phyloP scores from a whole-genome alignment of 2,113 vertebrate genomes.

The Synodontis membranacea region DNA sequence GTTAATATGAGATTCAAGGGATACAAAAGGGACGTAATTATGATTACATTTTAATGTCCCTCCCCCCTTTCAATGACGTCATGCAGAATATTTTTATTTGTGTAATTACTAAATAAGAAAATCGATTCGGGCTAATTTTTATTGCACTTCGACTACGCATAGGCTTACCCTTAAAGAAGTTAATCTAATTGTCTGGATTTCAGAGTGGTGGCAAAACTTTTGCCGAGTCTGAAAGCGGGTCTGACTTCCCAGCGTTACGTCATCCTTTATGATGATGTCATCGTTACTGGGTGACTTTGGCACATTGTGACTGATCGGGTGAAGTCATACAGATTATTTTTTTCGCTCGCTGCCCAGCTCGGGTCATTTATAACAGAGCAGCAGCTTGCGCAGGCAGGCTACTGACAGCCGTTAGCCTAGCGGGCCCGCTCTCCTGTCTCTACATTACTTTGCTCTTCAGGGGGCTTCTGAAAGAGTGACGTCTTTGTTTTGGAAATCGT shows the following conservation, averaged over 20 bases:
- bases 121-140: neutral
- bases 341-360: conserved; percentile 34
- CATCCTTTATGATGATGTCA: conserved; percentile 64
- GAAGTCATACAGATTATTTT: conserved; percentile 50
- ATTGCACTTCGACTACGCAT: neutral
- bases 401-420: conserved; percentile 35
- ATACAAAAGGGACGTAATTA: no score
- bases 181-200: neutral
- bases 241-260: conserved; percentile 57
- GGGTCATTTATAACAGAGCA: conserved; percentile 48
- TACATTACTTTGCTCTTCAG: conserved; percentile 39
- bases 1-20: neutral
- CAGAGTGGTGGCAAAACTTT: conserved; percentile 21
- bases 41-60: neutral
- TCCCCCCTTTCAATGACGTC: neutral
- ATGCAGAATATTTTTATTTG: neutral
- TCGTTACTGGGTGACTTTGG: conserved; percentile 59
- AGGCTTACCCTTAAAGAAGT: neutral
- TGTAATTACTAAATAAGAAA: conserved; percentile 7
- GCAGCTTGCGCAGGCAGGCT: conserved; percentile 31
- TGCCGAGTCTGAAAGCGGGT: conserved; percentile 50
- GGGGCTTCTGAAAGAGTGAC: conserved; percentile 45
- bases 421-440: conserved; percentile 27
- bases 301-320: conserved; percentile 49
- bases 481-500: conserved; percentile 41